Conservation (phyloP, 2,797 vertebrate species). For the Remorina albescens region DNA sequence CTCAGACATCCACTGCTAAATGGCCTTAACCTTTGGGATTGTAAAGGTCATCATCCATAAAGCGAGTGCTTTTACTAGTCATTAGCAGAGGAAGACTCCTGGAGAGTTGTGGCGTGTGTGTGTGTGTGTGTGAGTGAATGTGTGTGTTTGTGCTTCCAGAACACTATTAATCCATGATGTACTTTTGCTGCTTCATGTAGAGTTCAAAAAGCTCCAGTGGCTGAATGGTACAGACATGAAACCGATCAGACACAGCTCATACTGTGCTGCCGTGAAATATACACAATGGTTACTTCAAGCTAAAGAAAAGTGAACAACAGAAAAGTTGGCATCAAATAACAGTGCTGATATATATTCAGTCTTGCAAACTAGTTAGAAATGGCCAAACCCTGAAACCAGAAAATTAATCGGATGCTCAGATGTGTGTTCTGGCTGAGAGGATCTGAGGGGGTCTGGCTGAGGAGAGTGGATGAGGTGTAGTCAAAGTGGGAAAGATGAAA, state of each 20-base stretch:
- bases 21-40: conserved; percentile 56
- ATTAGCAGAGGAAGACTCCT: conserved; percentile 45
- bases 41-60: conserved; percentile 62
- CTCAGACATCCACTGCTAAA: conserved; percentile 42
- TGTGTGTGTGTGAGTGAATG: conserved; percentile 1
- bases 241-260: conserved; percentile 9
- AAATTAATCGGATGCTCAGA: neutral
- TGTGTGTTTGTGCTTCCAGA: conserved; percentile 3
- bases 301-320: conserved; percentile 3
- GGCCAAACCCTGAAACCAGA: neutral
- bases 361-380: neutral
- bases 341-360: neutral
- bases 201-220: neutral
- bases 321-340: conserved; percentile 1
- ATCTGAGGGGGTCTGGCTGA: neutral
- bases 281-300: neutral
- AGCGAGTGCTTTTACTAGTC: conserved; percentile 39
- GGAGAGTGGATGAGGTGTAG: neutral
- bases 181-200: neutral
- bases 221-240: conserved; percentile 11
- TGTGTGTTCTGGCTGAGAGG: neutral
- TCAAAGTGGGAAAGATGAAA: neutral
- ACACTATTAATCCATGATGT: conserved; percentile 3
- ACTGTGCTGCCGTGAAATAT: conserved; percentile 18
- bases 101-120: conserved; percentile 8